Evolutionary conservation across 2,888 invertebrate genomes (phyloP), one percentile per base, ranked within the genome.

Genomic region (Atethmia centrago): DNA sequence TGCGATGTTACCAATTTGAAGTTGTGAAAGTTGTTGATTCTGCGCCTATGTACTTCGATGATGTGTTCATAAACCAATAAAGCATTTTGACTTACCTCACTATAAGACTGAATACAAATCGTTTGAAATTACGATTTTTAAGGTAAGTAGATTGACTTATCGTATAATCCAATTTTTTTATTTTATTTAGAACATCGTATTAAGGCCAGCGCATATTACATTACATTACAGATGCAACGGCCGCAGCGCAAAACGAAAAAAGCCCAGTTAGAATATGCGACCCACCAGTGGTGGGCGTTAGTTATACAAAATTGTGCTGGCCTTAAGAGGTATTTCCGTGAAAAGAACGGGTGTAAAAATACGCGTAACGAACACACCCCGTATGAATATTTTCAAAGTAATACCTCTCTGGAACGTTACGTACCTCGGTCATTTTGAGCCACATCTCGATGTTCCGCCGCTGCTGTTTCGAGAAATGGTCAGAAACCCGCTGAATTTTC

Each of bases 401-500:
- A 28, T 3, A 28, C 28, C 56, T 56, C 55, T 55, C 56, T 56
- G 9, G 19, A 56, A 19, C 0, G 2, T 31, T 49, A 90, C 92
- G 85, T 88, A 99, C 99, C 98, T 98, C 97, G 62, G 98, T 98
- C 97, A 99, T 98, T 97, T 98, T 99, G 96, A 98, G 98, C 99
- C 99, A 99, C 97, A 98, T 97, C 95, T 99, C 99, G 97, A 99
- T 98, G 97, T 99, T 99, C 97, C 99, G 98, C 95, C 99, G 98
- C 96, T 99, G 99, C 92, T 99, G 99, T 97, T 99, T 99, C 96
- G 98, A 98, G 98, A 99, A 99, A 97, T 99, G 99, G 97, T 99
- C 99, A 98, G 99, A 99, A 96, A 98, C 98, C 96, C 99, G 99
- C 97, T 99, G 99, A 97, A 99, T 99, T 97, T 98, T 98, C 95